phyloP scores from a whole-genome alignment of 2,888 invertebrate species.

The Pristionchus arcanus region DNA sequence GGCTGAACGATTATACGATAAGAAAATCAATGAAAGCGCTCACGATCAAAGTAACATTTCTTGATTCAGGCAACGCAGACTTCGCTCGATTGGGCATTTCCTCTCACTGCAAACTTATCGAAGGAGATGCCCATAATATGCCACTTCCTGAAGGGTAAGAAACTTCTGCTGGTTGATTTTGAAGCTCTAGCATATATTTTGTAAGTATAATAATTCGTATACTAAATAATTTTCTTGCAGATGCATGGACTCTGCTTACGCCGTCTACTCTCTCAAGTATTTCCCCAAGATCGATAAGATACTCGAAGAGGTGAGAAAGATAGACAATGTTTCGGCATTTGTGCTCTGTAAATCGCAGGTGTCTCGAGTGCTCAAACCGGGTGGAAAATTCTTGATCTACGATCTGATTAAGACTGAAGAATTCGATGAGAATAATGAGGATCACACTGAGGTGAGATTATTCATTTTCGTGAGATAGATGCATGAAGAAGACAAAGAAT shows the following conservation, averaged over 20 bases:
- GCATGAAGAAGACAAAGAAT: not conserved
- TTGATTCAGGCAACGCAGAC: conserved; percentile 59
- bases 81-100: conserved; percentile 60
- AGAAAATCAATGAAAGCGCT: not conserved
- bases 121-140: conserved; percentile 76
- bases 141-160: conserved; percentile 66
- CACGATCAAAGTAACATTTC: not conserved
- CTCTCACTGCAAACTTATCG: conserved; percentile 68
- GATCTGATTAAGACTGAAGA: conserved; percentile 77
- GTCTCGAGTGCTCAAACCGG: conserved; percentile 70
- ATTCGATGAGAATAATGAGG: conserved; percentile 69
- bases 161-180: not conserved
- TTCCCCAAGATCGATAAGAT: conserved; percentile 72
- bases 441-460: conserved; percentile 64
- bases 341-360: conserved; percentile 56
- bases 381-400: conserved; percentile 76
- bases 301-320: conserved; percentile 67
- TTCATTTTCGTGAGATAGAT: no score
- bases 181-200: not conserved
- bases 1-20: not conserved
- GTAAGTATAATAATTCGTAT: not conserved
- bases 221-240: not conserved
- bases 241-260: conserved; percentile 73
- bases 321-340: not conserved
- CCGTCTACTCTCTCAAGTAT: conserved; percentile 77